Percentiles rank a stretch among this genome's conserved stretches.
Conservation (phyloP, 1,140 invertebrate genomes). For the Drosophila rufa region DNA sequence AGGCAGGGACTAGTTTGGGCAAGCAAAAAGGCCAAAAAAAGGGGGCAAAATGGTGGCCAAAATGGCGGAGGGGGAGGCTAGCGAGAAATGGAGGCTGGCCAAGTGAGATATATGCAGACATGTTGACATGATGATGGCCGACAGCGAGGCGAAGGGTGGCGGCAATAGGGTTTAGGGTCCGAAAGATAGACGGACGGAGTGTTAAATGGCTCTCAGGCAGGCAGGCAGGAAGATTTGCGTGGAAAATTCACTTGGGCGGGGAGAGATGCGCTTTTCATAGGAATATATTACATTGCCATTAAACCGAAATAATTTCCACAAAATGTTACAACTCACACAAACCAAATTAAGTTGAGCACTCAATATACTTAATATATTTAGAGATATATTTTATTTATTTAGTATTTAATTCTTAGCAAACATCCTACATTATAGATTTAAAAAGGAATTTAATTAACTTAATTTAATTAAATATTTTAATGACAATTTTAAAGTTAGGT, state of each 20-base stretch:
- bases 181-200: slow-evolving; percentile 31
- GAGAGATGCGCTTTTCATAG: too few species aligned
- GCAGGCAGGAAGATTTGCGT: slow-evolving; percentile 11
- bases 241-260: background rate
- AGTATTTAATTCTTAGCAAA: too few species aligned
- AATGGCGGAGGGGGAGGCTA: slow-evolving; percentile 2
- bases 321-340: too few species aligned
- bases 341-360: too few species aligned
- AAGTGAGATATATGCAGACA: slow-evolving; percentile 51
- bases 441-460: too few species aligned
- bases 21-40: background rate
- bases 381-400: too few species aligned
- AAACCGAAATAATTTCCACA: too few species aligned
- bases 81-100: background rate
- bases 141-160: slow-evolving; percentile 5
- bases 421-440: too few species aligned
- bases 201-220: slow-evolving; percentile 22
- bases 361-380: too few species aligned
- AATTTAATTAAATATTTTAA: too few species aligned
- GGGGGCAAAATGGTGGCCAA: background rate
- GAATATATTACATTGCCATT: too few species aligned
- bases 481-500: too few species aligned
- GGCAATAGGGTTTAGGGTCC: background rate
- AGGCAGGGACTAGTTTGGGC: slow-evolving; percentile 35
- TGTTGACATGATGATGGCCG: slow-evolving; percentile 48